Conservation (phyloP, 2,113 vertebrate genomes). For the Datnioides undecimradiatus region DNA sequence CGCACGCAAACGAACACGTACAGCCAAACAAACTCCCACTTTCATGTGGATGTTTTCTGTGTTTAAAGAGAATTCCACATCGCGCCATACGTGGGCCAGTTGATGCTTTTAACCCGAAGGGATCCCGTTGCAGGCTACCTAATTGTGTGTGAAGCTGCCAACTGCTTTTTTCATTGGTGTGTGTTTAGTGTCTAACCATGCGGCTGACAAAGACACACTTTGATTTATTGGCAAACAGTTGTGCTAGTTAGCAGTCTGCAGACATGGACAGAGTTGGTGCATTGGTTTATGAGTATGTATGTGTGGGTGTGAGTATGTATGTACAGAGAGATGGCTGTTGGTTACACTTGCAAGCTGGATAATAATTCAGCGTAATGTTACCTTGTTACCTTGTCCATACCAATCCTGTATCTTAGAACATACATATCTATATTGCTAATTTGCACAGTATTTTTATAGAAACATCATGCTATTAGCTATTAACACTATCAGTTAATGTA, state of each 20-base stretch:
- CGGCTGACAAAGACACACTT: constrained; percentile 90
- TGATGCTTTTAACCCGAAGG: constrained; percentile 68
- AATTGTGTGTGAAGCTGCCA: constrained; percentile 91
- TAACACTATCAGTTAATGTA: neutral
- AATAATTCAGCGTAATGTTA: no score
- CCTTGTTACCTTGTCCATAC: no score
- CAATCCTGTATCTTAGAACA: neutral
- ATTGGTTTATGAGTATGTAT: constrained; percentile 21
- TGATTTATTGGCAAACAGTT: constrained; percentile 95
- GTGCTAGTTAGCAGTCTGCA: constrained; percentile 88
- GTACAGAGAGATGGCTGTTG: constrained; percentile 28
- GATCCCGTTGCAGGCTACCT: constrained; percentile 66
- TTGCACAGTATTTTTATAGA: neutral
- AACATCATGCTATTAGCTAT: no score
- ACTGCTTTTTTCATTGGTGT: constrained; percentile 80
- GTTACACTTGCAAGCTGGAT: constrained; percentile 37
- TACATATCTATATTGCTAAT: neutral
- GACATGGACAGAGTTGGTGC: constrained; percentile 28
- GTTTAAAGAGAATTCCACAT: constrained; percentile 88
- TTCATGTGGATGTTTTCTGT: constrained; percentile 66
- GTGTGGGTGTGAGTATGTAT: neutral
- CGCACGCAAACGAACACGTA: constrained; percentile 24
- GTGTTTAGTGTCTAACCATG: constrained; percentile 91
- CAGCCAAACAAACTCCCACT: constrained; percentile 25
- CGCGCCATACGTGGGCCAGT: constrained; percentile 43